Base-by-base conservation (phyloP, 2,113 vertebrate species). In the Nycticebus coucang region DNA sequence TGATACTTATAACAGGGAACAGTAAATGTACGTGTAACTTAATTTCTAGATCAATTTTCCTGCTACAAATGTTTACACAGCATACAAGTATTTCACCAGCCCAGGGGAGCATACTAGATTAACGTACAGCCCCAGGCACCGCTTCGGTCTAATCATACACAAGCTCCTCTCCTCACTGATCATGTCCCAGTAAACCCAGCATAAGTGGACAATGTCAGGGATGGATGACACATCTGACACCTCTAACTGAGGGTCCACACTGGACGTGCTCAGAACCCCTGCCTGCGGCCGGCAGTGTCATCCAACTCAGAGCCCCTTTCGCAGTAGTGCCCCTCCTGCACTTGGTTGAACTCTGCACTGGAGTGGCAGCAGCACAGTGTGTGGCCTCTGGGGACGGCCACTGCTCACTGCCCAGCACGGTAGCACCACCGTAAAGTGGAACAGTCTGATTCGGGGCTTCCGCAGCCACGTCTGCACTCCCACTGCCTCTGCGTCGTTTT, bases 331-430 rank as follows among this genome's bases (percentile, higher is more conserved):
- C 30, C 18, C 26, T 77, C 26, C 2, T 30, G 7, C 2, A 28
- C 45, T 50, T 77, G 17, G 30, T 18, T 45, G 26, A 77, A 10
- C 28, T 18, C 7, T 45, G 26, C 15, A 30, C 45, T 15, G 26
- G 28, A 50, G 15, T 8, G 74, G 45, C 28, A 4, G 17, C 26
- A 18, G 14, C 6, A 13, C 0, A 4, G 41, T 7, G 1, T 50
- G 15, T 5, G 74, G 28, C 18, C 35, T 12, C 19, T 4, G 22
- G 21, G 4, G 28, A 15, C 45, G 26, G 41, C 18, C 30, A 15
- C 24, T 50, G 1, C 26, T 18, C 41, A 50, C 2, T 0, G 7
- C 26, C 7, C 41, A 45, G 7, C 2, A 4, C 41, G 18, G 4
- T 30, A 0, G 0, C 41, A 30, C 41, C 41, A 18, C 15, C 1